Base-by-base conservation (phyloP, 2,888 invertebrate genomes). In the Cheilosia pagana region DNA sequence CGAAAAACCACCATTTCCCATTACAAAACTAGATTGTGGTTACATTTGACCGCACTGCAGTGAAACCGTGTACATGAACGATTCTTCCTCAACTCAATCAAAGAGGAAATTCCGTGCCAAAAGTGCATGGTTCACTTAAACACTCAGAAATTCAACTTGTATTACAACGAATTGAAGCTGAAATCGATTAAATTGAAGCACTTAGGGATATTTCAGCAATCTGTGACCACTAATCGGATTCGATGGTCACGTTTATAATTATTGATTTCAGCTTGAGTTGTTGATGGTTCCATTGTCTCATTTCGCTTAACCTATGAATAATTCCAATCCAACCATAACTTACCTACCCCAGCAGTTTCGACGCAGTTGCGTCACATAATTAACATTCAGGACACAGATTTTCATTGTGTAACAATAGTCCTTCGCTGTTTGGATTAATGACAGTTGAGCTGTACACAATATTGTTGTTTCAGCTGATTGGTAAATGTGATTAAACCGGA, bases 401-500 rank as follows among this genome's bases (percentile, higher is more conserved):
- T 14, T 14, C 59, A 41, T 41, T 23, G 41, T 25, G 41, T 59
- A 39, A 25, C 41, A 23, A n/a, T 25, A 23, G 21, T 23, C 23
- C 16, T 23, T 60, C 10, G 8, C 28, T 45, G 28, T 45, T 28
- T 7, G 28, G 16, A 62, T 62, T 45, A 45, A 45, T 62, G 60
- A 25, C 60, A 43, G 41, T n/a, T 16, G 28, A 50, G 23, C 12
- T 6, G 21, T 19, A 62, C 19, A 45, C 45, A 45, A 43, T 62
- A 62, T 23, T 41, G 39, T 41, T 23, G 16, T 43, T 28, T 16
- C 28, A 45, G 45, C 60, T 62, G 28, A 62, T 62, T 62, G 60
- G 16, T 45, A 45, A 28, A 12, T 62, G 45, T 28, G 43, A 62
- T 45, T 45, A 62, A 16, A 28, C 14, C 16, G 14, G 45, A 28